Conservation (phyloP, 2,797 vertebrate species). For the Megalops cyprinoides region DNA sequence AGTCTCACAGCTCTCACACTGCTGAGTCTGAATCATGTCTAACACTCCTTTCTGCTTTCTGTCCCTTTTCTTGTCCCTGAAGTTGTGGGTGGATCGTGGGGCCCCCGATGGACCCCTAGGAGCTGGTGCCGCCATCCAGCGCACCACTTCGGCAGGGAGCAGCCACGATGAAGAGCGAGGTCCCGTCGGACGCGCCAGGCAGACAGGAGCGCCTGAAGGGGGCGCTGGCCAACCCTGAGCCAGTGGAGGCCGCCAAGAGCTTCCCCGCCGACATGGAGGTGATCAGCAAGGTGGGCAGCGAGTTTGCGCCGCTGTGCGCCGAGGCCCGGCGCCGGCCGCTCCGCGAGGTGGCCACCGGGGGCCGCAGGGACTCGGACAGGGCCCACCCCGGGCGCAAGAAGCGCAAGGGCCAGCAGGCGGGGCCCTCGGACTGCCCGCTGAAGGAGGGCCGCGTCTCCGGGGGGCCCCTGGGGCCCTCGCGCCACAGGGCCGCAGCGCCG, state of each 20-base stretch:
- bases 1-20: neutral
- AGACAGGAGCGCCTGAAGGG: slow-evolving; percentile 95
- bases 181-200: slow-evolving; percentile 87
- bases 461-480: slow-evolving; percentile 67
- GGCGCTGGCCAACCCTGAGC: slow-evolving; percentile 89
- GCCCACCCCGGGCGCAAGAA: slow-evolving; percentile 87
- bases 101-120: slow-evolving; percentile 78
- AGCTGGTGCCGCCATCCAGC: slow-evolving; percentile 61
- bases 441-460: slow-evolving; percentile 82
- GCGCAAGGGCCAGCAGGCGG: slow-evolving; percentile 95
- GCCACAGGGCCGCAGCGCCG: slow-evolving; percentile 78
- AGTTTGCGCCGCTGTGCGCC: slow-evolving; percentile 88
- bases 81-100: slow-evolving; percentile 66
- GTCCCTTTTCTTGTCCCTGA: neutral
- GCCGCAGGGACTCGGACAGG: slow-evolving; percentile 85
- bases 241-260: slow-evolving; percentile 86
- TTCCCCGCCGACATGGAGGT: slow-evolving; percentile 90
- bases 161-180: slow-evolving; percentile 98
- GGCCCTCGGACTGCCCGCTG: slow-evolving; percentile 89
- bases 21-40: slow-evolving; percentile 20
- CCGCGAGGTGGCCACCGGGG: slow-evolving; percentile 79
- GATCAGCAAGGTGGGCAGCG: slow-evolving; percentile 92
- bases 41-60: slow-evolving; percentile 17
- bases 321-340: slow-evolving; percentile 85
- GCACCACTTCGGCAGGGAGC: slow-evolving; percentile 73